These are phyloP conservation scores for Strix aluco DNA, from an alignment of 2,113 vertebrate species.

Conservation along the genomic window DNA sequence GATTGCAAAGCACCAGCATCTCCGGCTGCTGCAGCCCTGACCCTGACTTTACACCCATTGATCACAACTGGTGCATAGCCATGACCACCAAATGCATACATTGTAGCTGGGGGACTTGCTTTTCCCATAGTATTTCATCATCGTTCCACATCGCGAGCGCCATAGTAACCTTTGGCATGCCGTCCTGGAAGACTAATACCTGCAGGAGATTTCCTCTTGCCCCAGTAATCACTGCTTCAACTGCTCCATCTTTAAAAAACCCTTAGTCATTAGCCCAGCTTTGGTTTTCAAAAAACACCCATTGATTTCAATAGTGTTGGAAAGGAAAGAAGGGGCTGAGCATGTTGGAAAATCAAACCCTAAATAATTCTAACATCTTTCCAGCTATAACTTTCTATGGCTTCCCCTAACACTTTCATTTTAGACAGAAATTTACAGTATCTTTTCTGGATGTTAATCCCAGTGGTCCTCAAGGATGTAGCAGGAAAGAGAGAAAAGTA, in stretches of 20 bases:
- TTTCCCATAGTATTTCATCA: conserved; percentile 77
- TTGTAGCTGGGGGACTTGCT: conserved; percentile 66
- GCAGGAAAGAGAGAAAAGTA: not conserved
- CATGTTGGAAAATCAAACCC: not conserved
- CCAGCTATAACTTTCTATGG: not conserved
- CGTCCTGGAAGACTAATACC: conserved; percentile 68
- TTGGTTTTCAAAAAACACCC: not conserved
- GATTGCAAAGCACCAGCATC: conserved; percentile 67
- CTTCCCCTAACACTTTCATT: not conserved
- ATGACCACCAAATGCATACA: conserved; percentile 69
- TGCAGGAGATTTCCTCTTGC: conserved; percentile 72
- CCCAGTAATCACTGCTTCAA: conserved; percentile 50
- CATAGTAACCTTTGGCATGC: conserved; percentile 64
- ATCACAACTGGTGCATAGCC: conserved; percentile 75
- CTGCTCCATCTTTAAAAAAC: conserved; percentile 36
- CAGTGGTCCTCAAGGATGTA: not conserved
- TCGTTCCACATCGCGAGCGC: conserved; percentile 55
- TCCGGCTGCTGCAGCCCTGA: conserved; percentile 71
- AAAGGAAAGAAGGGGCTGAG: not conserved
- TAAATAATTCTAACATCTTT: not conserved
- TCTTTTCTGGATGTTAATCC: not conserved
- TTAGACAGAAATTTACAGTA: not conserved
- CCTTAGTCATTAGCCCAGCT: conserved; percentile 2
- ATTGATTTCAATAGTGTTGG: not conserved
- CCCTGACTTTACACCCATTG: conserved; percentile 74